Conservation (phyloP, 2,888 invertebrate genomes). For the Lottia scabra region DNA sequence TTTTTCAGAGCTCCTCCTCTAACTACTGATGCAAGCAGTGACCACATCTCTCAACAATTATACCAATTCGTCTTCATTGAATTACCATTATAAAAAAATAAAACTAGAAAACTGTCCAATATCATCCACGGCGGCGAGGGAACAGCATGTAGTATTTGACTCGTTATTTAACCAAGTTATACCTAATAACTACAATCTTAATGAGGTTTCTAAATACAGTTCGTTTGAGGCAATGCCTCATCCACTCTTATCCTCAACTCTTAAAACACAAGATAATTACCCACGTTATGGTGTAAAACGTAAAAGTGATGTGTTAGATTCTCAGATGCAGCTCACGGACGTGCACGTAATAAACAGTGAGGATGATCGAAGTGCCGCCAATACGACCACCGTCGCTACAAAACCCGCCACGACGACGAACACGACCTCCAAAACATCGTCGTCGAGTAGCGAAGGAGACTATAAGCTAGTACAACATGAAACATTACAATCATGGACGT, state of each 20-base stretch:
- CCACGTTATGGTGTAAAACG: conserved; percentile 71
- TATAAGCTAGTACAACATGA: conserved; percentile 99
- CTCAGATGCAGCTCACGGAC: conserved; percentile 65
- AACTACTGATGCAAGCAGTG: conserved; percentile 62
- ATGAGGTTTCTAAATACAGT: conserved; percentile 10
- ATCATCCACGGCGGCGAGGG: conserved; percentile 7
- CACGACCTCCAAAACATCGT: conserved; percentile 52
- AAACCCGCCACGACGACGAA: conserved; percentile 38
- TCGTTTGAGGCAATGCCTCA: conserved; percentile 15
- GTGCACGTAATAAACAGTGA: conserved; percentile 62
- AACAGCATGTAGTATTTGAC: conserved; percentile 54
- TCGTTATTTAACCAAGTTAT: conserved; percentile 32
- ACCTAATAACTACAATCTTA: conserved; percentile 21
- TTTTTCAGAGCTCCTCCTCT: conserved; percentile 33
- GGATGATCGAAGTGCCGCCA: conserved; percentile 66
- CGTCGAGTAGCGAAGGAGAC: conserved; percentile 82
- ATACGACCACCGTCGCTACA: conserved; percentile 34
- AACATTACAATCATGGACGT: conserved; percentile 92
- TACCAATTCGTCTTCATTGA: conserved; percentile 46
- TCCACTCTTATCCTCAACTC: conserved; percentile 22
- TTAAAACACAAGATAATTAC: conserved; percentile 64
- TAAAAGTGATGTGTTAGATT: conserved; percentile 64
- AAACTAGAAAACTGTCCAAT: conserved; percentile 53
- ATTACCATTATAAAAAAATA: conserved; percentile 60
- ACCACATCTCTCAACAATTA: conserved; percentile 37